phyloP scores from a whole-genome alignment of 2,888 invertebrate species.

The Ganaspis brasiliensis region DNA sequence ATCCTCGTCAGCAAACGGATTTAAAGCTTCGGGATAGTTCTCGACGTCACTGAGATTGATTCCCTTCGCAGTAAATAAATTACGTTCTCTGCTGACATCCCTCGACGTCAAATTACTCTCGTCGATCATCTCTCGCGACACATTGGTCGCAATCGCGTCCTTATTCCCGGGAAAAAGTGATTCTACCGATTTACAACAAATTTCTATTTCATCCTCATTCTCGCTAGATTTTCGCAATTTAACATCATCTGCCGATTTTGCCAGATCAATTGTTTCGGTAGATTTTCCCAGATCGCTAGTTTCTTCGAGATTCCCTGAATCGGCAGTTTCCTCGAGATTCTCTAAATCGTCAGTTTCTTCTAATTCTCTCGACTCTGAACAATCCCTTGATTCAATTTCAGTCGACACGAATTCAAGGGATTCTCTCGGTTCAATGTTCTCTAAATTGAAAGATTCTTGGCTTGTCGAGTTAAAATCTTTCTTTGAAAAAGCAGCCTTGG shows the following conservation, averaged over 20 bases:
- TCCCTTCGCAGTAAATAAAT: constrained; percentile 64
- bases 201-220: too few relatives aligned
- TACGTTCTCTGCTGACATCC: constrained; percentile 53
- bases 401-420: constrained; percentile 5
- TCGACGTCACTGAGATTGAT: constrained; percentile 64
- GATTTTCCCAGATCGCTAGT: too few relatives aligned
- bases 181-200: constrained; percentile 42
- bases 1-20: constrained; percentile 91
- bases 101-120: constrained; percentile 28
- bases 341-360: constrained; percentile 16
- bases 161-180: constrained; percentile 54
- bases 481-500: constrained; percentile 17
- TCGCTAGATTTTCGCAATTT: too few relatives aligned
- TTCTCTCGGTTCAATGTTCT: not conserved
- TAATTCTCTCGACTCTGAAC: not conserved
- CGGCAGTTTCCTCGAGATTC: not conserved
- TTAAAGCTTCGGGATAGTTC: constrained; percentile 89
- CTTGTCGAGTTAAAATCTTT: not conserved
- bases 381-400: not conserved
- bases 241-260: too few relatives aligned
- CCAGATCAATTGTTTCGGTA: too few relatives aligned
- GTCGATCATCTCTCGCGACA: constrained; percentile 4
- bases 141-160: constrained; percentile 18
- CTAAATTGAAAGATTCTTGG: too few relatives aligned
- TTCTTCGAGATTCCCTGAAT: too few relatives aligned